Percentiles rank a stretch among this genome's conserved stretches.
phyloP scores from a whole-genome alignment of 2,888 invertebrate genomes.

The Dynastes tityus region DNA sequence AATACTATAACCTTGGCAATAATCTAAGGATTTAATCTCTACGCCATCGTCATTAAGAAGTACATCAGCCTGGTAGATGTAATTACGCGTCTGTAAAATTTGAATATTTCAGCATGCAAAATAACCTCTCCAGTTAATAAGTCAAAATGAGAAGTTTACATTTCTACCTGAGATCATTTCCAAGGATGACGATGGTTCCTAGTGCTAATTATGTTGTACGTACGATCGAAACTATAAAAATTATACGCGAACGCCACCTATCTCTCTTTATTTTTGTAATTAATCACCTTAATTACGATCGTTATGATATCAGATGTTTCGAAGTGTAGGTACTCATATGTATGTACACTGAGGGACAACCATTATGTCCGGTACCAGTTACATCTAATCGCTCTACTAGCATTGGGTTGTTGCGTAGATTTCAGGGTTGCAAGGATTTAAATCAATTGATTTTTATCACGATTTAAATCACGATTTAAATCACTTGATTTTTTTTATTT shows the following conservation, averaged over 20 bases:
- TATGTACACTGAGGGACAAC: too few species aligned
- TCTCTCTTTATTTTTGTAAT: background rate
- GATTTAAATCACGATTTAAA: too few species aligned
- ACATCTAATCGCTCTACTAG: too few species aligned
- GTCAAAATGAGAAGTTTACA: too few species aligned
- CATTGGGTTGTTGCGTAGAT: too few species aligned
- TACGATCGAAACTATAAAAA: too few species aligned
- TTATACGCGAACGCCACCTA: too few species aligned
- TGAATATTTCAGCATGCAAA: background rate
- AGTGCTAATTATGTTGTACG: background rate
- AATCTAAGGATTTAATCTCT: conserved; percentile 20
- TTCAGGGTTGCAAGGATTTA: too few species aligned
- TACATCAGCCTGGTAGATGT: background rate
- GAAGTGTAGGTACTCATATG: too few species aligned
- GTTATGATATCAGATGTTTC: background rate
- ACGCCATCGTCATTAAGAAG: background rate
- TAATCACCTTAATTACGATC: background rate
- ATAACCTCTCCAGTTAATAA: conserved; percentile 6
- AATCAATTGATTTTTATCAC: too few species aligned
- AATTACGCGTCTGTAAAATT: background rate
- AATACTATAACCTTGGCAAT: background rate
- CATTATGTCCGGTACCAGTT: too few species aligned
- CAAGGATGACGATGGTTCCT: background rate
- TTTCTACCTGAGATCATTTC: background rate
- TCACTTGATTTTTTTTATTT: too few species aligned